Evolutionary conservation across 2,888 invertebrate genomes (phyloP).

Genomic region (Trachelus stipa): DNA sequence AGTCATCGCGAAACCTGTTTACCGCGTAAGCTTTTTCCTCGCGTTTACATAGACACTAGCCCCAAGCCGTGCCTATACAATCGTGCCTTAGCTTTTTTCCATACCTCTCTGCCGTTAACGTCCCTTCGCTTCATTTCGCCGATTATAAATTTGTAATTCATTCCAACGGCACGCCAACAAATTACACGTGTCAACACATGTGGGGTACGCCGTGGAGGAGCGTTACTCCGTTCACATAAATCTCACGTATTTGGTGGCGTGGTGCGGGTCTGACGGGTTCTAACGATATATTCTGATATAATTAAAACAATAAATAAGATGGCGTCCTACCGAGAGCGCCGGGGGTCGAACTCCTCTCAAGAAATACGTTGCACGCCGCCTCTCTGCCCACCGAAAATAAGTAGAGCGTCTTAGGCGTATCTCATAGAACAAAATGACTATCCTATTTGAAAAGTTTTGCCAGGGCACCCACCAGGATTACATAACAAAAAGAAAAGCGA

Average conservation of each 20-base stretch:
- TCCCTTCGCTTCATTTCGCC: constrained; percentile 2
- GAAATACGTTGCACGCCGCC: constrained; percentile 19
- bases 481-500: no score
- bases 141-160: constrained; percentile 57
- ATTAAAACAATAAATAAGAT: constrained; percentile 68
- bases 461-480: no score
- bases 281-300: constrained; percentile 67
- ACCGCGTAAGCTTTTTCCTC: background rate
- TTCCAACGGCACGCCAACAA: constrained; percentile 51
- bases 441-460: no score
- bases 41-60: constrained; percentile 11
- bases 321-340: constrained; percentile 64
- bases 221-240: constrained; percentile 52
- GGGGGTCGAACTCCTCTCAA: constrained; percentile 60
- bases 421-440: constrained; percentile 1
- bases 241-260: constrained; percentile 63
- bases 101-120: background rate
- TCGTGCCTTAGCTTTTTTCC: no score
- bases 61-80: background rate
- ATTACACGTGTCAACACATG: constrained; percentile 54
- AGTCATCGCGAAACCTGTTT: no score
- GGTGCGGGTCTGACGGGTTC: constrained; percentile 59
- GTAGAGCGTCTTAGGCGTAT: constrained; percentile 32
- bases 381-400: constrained; percentile 38
- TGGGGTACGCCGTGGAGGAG: constrained; percentile 18